A percentile compares a stretch with the other conserved stretches of the same genome.
These are phyloP conservation scores for Pipistrellus kuhlii DNA, from an alignment of 2,797 vertebrate species.

Conservation along the genomic window DNA sequence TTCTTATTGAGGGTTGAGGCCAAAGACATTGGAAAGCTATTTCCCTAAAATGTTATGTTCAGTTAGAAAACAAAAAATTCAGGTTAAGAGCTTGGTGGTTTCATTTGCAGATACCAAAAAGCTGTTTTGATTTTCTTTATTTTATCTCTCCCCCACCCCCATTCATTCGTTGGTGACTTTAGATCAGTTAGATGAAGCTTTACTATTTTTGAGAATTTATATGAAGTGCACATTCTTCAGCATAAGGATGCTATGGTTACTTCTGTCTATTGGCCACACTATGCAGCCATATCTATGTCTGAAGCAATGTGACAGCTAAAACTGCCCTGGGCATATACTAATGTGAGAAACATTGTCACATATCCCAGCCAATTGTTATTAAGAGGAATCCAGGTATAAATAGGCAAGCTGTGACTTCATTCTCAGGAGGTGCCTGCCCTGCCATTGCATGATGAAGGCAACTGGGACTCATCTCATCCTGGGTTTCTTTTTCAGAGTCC, in stretches of 20 bases:
- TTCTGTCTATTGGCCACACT: not conserved
- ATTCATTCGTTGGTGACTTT: not conserved
- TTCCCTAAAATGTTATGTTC: not conserved
- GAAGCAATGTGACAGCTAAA: not conserved
- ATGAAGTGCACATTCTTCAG: not conserved
- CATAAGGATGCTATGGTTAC: not conserved
- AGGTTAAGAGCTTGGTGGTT: not conserved
- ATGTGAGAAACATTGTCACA: not conserved
- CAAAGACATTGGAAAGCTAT: conserved; percentile 38
- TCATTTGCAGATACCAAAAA: not conserved
- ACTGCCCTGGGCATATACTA: not conserved
- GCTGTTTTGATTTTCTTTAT: not conserved
- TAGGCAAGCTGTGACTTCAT: conserved; percentile 31
- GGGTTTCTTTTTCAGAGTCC: not conserved
- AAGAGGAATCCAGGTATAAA: not conserved
- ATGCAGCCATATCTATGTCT: not conserved
- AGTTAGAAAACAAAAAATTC: conserved; percentile 27
- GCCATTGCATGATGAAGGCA: conserved; percentile 5
- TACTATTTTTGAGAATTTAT: not conserved
- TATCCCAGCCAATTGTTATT: not conserved
- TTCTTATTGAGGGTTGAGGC: not conserved
- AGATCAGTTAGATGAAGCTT: not conserved
- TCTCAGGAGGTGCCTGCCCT: not conserved
- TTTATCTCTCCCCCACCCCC: not conserved
- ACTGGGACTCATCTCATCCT: not conserved